phyloP scores from a whole-genome alignment of 2,888 invertebrate species.

The Lypha dubia region DNA sequence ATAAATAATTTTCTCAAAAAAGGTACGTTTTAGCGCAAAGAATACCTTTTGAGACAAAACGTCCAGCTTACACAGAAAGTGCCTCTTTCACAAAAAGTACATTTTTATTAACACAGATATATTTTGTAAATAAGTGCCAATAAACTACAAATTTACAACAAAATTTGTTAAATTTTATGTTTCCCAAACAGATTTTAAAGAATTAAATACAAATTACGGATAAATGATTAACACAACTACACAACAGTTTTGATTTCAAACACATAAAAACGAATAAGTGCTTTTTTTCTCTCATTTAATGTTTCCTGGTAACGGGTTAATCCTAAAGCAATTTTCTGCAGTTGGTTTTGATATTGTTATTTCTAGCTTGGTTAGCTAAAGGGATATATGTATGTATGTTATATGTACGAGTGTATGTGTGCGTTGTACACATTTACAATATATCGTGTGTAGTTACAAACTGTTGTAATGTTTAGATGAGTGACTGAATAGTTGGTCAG shows the following conservation, averaged over 20 bases:
- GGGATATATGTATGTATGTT: neutral
- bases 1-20: no score
- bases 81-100: no score
- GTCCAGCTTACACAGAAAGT: no score
- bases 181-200: neutral
- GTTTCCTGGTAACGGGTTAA: conserved; percentile 59
- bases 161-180: neutral
- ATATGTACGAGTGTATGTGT: neutral
- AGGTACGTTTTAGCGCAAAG: no score
- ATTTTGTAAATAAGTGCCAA: no score
- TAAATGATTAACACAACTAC: neutral
- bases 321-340: conserved; percentile 62
- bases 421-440: no score
- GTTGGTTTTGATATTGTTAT: conserved; percentile 60
- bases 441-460: neutral
- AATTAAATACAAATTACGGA: neutral
- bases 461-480: conserved; percentile 46
- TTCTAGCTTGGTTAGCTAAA: conserved; percentile 27
- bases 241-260: conserved; percentile 10
- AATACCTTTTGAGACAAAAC: no score
- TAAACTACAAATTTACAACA: no score
- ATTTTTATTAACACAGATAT: no score
- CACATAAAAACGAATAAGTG: neutral
- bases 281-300: neutral
- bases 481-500: conserved; percentile 41